These are phyloP conservation scores for Mechanitis mazaeus DNA, from an alignment of 2,888 invertebrate genomes.

Conservation along the genomic window DNA sequence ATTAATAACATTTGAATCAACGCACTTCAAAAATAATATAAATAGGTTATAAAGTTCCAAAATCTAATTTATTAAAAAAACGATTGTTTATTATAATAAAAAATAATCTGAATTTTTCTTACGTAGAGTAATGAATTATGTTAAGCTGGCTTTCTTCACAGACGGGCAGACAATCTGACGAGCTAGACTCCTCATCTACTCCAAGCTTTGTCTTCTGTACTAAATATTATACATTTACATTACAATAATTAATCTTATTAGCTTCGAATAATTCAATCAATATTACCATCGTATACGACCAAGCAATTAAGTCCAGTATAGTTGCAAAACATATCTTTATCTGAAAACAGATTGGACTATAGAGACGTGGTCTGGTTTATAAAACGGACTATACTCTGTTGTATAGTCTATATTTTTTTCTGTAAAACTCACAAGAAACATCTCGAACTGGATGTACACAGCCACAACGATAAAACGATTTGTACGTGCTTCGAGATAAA, in stretches of 20 bases:
- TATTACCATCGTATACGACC: conserved; percentile 46
- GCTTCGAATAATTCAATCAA: background rate
- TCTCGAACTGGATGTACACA: conserved; percentile 66
- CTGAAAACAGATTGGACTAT: conserved; percentile 43
- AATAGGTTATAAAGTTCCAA: no score
- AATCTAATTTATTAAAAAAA: no score
- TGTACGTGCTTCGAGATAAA: conserved; percentile 49
- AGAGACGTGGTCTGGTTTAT: background rate
- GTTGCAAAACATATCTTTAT: conserved; percentile 67
- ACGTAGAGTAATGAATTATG: conserved; percentile 44
- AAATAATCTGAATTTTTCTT: conserved; percentile 17
- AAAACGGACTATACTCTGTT: no score
- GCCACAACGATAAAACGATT: conserved; percentile 50
- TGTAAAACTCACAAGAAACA: conserved; percentile 46
- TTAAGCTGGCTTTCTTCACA: conserved; percentile 75
- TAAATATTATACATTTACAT: conserved; percentile 19
- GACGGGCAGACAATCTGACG: conserved; percentile 70
- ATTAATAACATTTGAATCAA: no score
- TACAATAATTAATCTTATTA: no score
- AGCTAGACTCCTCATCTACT: conserved; percentile 49
- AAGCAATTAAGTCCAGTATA: conserved; percentile 75
- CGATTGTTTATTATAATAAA: conserved; percentile 2
- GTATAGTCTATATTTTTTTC: no score
- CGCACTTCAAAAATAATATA: no score
- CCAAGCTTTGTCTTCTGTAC: conserved; percentile 63